phyloP scores from a whole-genome alignment of 2,113 vertebrate genomes.

The Nicator chloris region DNA sequence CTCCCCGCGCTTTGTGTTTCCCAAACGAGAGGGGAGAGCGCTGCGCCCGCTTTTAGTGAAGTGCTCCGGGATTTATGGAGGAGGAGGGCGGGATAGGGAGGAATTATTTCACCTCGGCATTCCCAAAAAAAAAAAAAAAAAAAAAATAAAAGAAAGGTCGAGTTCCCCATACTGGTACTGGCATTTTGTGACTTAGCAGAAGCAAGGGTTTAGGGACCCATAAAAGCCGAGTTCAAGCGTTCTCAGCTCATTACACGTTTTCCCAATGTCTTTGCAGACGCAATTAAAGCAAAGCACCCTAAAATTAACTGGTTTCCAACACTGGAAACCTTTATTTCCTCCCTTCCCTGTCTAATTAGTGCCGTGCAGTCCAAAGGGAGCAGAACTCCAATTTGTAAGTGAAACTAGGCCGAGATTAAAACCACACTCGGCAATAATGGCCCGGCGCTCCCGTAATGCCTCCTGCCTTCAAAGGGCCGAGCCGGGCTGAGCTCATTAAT shows the following conservation, averaged over 20 bases:
- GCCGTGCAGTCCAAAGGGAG: constrained; percentile 38
- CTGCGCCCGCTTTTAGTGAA: background rate
- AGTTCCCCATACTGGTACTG: constrained; percentile 10
- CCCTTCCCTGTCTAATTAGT: constrained; percentile 55
- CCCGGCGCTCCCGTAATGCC: constrained; percentile 38
- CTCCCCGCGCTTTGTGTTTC: background rate
- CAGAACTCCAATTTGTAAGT: constrained; percentile 60
- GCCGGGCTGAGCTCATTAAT: constrained; percentile 50
- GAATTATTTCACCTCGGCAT: background rate
- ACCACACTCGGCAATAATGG: constrained; percentile 50
- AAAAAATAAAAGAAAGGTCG: background rate
- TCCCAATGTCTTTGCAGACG: constrained; percentile 34
- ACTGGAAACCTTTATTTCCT: constrained; percentile 65
- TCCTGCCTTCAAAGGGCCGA: constrained; percentile 56
- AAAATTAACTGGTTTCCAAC: constrained; percentile 60
- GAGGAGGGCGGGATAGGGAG: background rate
- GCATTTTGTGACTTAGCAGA: constrained; percentile 7
- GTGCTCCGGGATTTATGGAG: constrained; percentile 11
- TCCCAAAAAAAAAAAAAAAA: background rate
- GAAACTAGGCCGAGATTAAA: constrained; percentile 55
- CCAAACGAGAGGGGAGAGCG: background rate
- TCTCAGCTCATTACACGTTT: constrained; percentile 48
- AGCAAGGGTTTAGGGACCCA: constrained; percentile 29
- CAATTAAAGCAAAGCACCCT: constrained; percentile 59
- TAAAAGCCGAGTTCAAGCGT: constrained; percentile 44